A percentile compares a stretch with the other conserved stretches of the same genome.
These are phyloP conservation scores for Omphaloscelis lunosa DNA, from an alignment of 2,888 invertebrate genomes.

Conservation along the genomic window DNA sequence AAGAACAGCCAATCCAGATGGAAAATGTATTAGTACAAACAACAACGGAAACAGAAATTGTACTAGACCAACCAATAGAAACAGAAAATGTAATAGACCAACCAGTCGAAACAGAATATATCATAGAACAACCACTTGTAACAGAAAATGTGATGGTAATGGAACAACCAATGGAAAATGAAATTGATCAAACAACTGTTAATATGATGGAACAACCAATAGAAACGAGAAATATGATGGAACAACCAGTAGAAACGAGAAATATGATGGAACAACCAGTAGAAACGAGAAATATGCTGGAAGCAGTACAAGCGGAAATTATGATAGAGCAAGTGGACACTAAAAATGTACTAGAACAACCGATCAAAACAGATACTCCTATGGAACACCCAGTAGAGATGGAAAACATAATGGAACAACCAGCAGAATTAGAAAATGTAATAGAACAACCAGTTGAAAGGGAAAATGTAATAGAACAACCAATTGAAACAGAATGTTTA, in stretches of 20 bases:
- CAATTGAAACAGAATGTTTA: constrained; percentile 29
- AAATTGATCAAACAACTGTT: constrained; percentile 27
- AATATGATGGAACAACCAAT: constrained; percentile 21
- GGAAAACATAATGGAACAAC: constrained; percentile 33
- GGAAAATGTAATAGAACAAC: constrained; percentile 24
- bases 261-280: constrained; percentile 12
- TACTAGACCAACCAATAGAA: constrained; percentile 26
- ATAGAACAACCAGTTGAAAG: constrained; percentile 20
- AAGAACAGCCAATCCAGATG: constrained; percentile 29
- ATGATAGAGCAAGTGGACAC: constrained; percentile 27
- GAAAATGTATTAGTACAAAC: constrained; percentile 36
- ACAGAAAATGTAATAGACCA: constrained; percentile 31
- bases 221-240: constrained; percentile 16
- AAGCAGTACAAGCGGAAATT: constrained; percentile 5
- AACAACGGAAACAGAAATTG: constrained; percentile 19
- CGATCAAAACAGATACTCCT: constrained; percentile 6
- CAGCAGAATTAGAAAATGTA: constrained; percentile 21
- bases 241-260: constrained; percentile 19
- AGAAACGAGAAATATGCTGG: constrained; percentile 12
- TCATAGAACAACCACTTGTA: constrained; percentile 30
- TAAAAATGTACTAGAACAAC: constrained; percentile 22
- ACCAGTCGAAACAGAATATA: constrained; percentile 27
- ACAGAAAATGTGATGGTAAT: constrained; percentile 28
- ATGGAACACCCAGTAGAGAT: constrained; percentile 15
- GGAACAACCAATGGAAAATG: constrained; percentile 28